Evolutionary conservation across 2,888 invertebrate genomes (phyloP).

Genomic region (Torymus auratus): DNA sequence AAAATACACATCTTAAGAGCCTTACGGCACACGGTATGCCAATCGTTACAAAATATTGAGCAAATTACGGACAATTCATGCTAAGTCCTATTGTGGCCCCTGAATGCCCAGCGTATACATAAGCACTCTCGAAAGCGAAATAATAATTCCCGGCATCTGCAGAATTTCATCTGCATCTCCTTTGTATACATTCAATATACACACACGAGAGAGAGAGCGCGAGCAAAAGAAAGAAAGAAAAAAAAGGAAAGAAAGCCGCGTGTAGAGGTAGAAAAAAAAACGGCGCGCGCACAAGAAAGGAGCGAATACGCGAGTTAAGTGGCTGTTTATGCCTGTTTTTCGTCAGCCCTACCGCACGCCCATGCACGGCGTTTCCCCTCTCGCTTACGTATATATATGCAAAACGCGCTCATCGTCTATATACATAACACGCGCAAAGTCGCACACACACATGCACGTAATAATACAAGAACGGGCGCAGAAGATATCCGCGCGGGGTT

Average conservation of each 20-base stretch:
- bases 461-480: slow-evolving; percentile 20
- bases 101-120: not conserved
- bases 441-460: not conserved
- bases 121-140: not conserved
- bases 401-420: slow-evolving; percentile 10
- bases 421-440: slow-evolving; percentile 3
- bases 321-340: slow-evolving; percentile 68
- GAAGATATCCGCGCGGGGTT: slow-evolving; percentile 48
- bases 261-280: not conserved
- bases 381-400: slow-evolving; percentile 48
- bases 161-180: not conserved
- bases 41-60: not conserved
- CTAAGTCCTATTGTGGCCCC: too few relatives aligned
- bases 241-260: not conserved
- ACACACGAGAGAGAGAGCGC: not conserved
- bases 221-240: not conserved
- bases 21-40: too few relatives aligned
- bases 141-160: slow-evolving; percentile 6
- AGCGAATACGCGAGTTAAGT: slow-evolving; percentile 65
- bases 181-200: slow-evolving; percentile 35
- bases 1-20: too few relatives aligned
- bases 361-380: slow-evolving; percentile 59
- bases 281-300: slow-evolving; percentile 41
- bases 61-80: not conserved
- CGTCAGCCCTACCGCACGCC: slow-evolving; percentile 50